phyloP scores from a whole-genome alignment of 2,888 invertebrate genomes.

The Pycnomerus fuliginosus region DNA sequence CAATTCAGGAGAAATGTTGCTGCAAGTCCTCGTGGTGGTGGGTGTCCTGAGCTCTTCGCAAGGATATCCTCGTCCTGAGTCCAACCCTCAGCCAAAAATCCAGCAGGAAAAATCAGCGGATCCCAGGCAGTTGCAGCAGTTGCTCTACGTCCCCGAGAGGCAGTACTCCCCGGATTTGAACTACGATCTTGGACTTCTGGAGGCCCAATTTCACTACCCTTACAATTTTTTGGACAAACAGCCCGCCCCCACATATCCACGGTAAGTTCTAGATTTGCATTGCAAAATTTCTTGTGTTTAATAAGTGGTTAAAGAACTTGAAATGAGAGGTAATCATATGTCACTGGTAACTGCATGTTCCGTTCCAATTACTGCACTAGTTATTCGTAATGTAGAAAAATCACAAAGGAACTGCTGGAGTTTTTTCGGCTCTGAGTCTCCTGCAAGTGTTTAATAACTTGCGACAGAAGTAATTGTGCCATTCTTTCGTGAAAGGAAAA shows the following conservation, averaged over 20 bases:
- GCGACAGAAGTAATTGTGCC: no score
- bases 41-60: slow-evolving; percentile 1
- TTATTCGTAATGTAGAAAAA: no score
- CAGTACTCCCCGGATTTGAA: slow-evolving; percentile 10
- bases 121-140: slow-evolving; percentile 1
- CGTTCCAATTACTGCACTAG: no score
- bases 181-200: slow-evolving; percentile 18
- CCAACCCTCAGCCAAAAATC: no score
- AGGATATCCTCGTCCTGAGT: slow-evolving; percentile 2
- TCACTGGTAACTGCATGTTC: no score
- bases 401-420: no score
- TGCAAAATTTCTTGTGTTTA: no score
- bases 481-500: no score
- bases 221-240: slow-evolving; percentile 25
- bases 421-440: no score
- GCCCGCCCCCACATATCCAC: slow-evolving; percentile 28
- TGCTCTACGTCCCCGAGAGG: slow-evolving; percentile 12
- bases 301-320: no score
- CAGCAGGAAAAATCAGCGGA: slow-evolving; percentile 4
- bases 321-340: no score
- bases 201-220: slow-evolving; percentile 31
- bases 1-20: slow-evolving; percentile 13
- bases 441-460: no score
- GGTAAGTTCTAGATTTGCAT: slow-evolving; percentile 17
- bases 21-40: slow-evolving; percentile 1